Conservation (phyloP, 2,888 invertebrate genomes). For the Bhutanitis thaidina region DNA sequence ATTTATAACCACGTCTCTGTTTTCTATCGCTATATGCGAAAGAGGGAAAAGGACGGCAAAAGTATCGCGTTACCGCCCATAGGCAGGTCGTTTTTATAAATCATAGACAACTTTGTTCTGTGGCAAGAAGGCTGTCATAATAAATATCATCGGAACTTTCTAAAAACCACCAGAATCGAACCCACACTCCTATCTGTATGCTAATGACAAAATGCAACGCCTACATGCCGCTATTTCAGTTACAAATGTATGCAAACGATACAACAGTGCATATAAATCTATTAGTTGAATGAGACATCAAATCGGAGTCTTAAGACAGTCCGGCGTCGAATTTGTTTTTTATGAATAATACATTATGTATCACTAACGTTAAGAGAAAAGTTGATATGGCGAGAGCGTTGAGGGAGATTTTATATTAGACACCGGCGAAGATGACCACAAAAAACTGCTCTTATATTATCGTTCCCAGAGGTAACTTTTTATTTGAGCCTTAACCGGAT, state of each 20-base stretch:
- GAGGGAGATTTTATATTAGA: constrained; percentile 1
- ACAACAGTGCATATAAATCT: constrained; percentile 31
- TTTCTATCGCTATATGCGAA: neutral
- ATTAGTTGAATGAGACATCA: constrained; percentile 35
- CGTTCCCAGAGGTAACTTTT: no score
- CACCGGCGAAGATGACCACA: neutral
- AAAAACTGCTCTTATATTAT: no score
- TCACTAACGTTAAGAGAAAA: neutral
- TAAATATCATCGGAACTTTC: constrained; percentile 40
- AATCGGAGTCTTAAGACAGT: constrained; percentile 29
- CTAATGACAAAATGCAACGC: constrained; percentile 33
- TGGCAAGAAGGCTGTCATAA: constrained; percentile 31
- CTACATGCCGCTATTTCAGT: constrained; percentile 28
- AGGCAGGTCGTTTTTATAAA: constrained; percentile 30
- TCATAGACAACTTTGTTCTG: constrained; percentile 31
- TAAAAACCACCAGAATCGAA: constrained; percentile 37
- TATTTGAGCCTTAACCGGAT: no score
- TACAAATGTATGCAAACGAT: constrained; percentile 40
- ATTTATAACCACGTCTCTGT: neutral
- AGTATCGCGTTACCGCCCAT: constrained; percentile 16
- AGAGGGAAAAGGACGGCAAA: constrained; percentile 1
- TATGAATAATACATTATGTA: constrained; percentile 28
- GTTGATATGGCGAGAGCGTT: neutral
- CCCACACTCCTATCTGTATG: constrained; percentile 40
- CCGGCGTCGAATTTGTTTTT: constrained; percentile 19